Base-by-base conservation (phyloP, 2,113 vertebrate genomes). In the Hipposideros armiger region DNA sequence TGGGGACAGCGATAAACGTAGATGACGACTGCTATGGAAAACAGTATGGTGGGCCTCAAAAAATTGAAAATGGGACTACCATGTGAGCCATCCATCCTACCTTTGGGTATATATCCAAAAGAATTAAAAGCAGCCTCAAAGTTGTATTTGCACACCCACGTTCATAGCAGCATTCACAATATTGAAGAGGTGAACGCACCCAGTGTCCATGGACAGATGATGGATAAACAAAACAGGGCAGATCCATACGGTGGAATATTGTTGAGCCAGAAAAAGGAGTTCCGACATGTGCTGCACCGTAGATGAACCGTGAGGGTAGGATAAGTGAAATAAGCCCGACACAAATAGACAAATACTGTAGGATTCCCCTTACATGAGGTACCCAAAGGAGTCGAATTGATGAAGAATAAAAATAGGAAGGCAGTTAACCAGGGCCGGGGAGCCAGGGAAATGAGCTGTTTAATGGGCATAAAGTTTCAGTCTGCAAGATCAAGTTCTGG, bases 1-100 rank as follows among this genome's bases (percentile, higher is more conserved):
- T 4, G n/a, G 22, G 47, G 20, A 19, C 19, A 5, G n/a, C 32
- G 4, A 8, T 8, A 0, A 20, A 6, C 9, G 1, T 1, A 5
- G 26, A 45, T 62, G 42, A 26, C 5, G 32, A 10, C 45, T 64
- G 15, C 56, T 54, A 11, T 32, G 30, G 52, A 69, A 83, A 64
- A 78, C 40, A 50, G 47, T 10, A 66, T 13, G 4, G 60, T 11
- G 8, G 32, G 74, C 54, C 87, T 70, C 86, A 30, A 85, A 40
- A 42, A 32, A 13, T 60, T 13, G 22, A 50, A 40, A 42, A 14
- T 4, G 26, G 32, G 22, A 36, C 40, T 22, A 7, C 90, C 19
- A 7, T 0, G 0, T 5, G 47, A n/a, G 7, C 80, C 50, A 9
- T 40, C 16, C 14, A 11, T n/a, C 73, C 64, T 58, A 22, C 11